Evolutionary conservation across 2,113 vertebrate genomes (phyloP).

Genomic region (Onychostoma macrolepis): DNA sequence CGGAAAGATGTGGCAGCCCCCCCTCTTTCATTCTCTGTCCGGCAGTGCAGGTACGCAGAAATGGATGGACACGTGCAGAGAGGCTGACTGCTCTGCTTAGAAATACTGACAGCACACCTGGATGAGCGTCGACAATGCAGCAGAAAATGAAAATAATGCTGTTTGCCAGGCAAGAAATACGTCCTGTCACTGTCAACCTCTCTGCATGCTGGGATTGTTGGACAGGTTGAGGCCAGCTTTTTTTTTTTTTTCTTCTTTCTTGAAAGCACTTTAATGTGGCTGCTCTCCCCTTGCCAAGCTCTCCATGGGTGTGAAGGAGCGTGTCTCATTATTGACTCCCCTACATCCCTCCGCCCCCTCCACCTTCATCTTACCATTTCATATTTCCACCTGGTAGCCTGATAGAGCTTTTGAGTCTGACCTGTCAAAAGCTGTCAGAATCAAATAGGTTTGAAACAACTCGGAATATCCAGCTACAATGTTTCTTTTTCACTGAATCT

Average conservation of each 20-base stretch:
- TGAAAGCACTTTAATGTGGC: conserved; percentile 56
- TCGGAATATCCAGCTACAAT: conserved; percentile 28
- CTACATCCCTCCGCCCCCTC: neutral
- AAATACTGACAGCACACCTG: conserved; percentile 77
- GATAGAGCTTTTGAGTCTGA: conserved; percentile 40
- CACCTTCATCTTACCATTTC: neutral
- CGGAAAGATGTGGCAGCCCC: conserved; percentile 65
- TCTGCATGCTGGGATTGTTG: conserved; percentile 64
- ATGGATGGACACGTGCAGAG: conserved; percentile 74
- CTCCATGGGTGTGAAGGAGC: conserved; percentile 18
- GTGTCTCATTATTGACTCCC: conserved; percentile 32
- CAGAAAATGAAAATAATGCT: conserved; percentile 78
- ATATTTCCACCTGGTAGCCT: conserved; percentile 15
- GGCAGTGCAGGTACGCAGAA: conserved; percentile 62
- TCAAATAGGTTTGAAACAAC: conserved; percentile 27
- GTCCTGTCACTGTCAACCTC: conserved; percentile 73
- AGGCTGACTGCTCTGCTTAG: conserved; percentile 71
- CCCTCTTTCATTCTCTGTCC: neutral
- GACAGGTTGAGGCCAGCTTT: conserved; percentile 61
- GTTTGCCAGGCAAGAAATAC: conserved; percentile 79
- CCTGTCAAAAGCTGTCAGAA: conserved; percentile 51
- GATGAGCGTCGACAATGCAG: conserved; percentile 78
- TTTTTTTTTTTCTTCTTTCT: conserved; percentile 41
- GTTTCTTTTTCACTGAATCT: conserved; percentile 1
- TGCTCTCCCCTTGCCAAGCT: neutral